These are phyloP conservation scores for Megaceryle alcyon DNA, from an alignment of 2,797 vertebrate genomes.

Conservation along the genomic window DNA sequence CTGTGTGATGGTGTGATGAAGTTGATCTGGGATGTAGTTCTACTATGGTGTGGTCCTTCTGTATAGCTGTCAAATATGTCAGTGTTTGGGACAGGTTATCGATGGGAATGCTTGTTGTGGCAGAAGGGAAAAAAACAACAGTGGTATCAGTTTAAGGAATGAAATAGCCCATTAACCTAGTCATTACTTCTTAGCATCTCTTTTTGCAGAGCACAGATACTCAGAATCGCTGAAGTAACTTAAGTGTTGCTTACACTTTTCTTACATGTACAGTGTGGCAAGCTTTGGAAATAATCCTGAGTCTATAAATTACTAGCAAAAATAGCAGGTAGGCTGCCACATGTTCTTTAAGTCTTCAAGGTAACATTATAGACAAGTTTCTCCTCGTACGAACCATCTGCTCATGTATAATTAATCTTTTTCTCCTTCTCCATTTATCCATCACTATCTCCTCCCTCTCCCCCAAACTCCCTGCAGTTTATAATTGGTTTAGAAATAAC, in stretches of 20 bases:
- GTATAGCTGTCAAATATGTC: background rate
- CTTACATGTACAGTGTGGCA: background rate
- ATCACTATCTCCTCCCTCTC: background rate
- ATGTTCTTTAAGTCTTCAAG: background rate
- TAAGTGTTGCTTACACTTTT: background rate
- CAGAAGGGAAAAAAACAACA: background rate
- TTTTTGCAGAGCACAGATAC: background rate
- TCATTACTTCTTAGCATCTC: background rate
- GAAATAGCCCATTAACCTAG: background rate
- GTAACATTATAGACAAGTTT: background rate
- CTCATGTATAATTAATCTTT: background rate
- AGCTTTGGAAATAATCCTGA: background rate
- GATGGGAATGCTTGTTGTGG: background rate
- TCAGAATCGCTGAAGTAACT: background rate
- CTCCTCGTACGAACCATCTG: background rate
- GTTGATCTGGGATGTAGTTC: background rate
- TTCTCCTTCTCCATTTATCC: background rate
- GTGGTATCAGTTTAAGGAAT: background rate
- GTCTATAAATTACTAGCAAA: background rate
- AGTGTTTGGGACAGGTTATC: background rate
- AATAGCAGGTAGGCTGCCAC: background rate
- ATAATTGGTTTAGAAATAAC: slow-evolving; percentile 33
- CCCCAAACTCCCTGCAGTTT: background rate
- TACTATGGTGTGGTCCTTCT: background rate
- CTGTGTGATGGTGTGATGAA: background rate